A percentile compares a stretch with the other conserved stretches of the same genome.
phyloP scores from a whole-genome alignment of 2,113 vertebrate genomes.

The Suricata suricatta region DNA sequence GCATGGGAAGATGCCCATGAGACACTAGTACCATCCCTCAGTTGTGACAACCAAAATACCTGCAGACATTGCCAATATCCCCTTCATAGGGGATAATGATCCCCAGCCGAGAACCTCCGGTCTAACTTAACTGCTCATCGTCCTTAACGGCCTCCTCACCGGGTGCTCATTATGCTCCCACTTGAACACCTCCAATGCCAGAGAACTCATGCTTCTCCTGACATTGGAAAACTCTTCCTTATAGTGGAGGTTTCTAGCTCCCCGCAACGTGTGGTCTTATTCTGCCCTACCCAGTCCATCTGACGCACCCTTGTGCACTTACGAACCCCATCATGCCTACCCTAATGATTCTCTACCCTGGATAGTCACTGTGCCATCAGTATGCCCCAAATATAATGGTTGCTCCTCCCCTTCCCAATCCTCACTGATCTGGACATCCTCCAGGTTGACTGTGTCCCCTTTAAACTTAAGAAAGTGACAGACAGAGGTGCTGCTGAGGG shows the following conservation, averaged over 20 bases:
- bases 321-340: accelerated
- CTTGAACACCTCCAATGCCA: too few species aligned
- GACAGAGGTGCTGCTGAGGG: not conserved
- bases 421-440: not conserved
- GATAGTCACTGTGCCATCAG: accelerated
- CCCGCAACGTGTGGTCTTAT: not conserved
- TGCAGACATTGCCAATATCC: not conserved
- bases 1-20: not conserved
- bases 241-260: not conserved
- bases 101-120: not conserved
- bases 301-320: not conserved
- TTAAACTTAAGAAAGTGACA: not conserved
- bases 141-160: not conserved
- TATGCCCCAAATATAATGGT: not conserved
- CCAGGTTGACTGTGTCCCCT: not conserved
- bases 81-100: too few species aligned
- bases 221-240: not conserved
- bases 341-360: not conserved
- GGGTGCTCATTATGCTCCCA: accelerated
- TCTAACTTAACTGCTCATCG: not conserved
- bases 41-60: not conserved
- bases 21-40: not conserved
- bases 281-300: not conserved
- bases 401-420: not conserved
- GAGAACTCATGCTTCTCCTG: not conserved